These are phyloP conservation scores for Ceratina australensis DNA, from an alignment of 1,140 invertebrate species.

Conservation along the genomic window DNA sequence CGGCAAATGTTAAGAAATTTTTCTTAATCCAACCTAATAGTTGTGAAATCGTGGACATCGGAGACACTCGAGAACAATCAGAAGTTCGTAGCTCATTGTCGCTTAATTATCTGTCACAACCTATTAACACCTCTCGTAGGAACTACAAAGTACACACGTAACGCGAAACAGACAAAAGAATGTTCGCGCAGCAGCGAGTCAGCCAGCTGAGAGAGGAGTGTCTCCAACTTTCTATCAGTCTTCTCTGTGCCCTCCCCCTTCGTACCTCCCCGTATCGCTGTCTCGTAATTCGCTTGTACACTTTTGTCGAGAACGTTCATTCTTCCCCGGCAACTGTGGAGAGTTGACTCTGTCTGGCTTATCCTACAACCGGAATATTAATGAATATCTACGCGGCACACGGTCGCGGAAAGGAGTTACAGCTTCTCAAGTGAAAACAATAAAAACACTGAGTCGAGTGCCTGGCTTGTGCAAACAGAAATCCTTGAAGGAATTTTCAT, in stretches of 20 bases:
- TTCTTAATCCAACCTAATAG: too few relatives aligned
- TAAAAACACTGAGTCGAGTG: not conserved
- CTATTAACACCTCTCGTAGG: constrained; percentile 17
- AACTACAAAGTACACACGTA: constrained; percentile 3
- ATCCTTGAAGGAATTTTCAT: not conserved
- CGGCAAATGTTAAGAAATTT: too few relatives aligned
- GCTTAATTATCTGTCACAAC: constrained; percentile 25
- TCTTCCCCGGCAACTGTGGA: constrained; percentile 41
- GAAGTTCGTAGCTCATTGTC: constrained; percentile 13
- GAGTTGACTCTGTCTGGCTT: constrained; percentile 47
- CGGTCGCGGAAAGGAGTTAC: not conserved
- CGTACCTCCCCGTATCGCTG: not conserved
- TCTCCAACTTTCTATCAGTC: not conserved
- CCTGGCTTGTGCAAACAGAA: not conserved
- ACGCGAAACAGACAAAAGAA: constrained; percentile 14
- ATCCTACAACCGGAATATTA: constrained; percentile 44
- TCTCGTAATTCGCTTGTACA: constrained; percentile 44
- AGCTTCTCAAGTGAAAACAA: constrained; percentile 17
- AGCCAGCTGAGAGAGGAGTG: constrained; percentile 5
- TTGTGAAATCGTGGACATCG: too few relatives aligned
- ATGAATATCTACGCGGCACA: constrained; percentile 24
- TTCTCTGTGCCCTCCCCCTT: too few relatives aligned
- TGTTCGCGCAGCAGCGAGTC: constrained; percentile 5
- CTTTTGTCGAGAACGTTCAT: constrained; percentile 36
- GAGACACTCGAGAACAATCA: constrained; percentile 9